A percentile compares a stretch with the other conserved stretches of the same genome.
Evolutionary conservation across 1,140 invertebrate genomes (phyloP).

Genomic region (Luehdorfia chinensis): DNA sequence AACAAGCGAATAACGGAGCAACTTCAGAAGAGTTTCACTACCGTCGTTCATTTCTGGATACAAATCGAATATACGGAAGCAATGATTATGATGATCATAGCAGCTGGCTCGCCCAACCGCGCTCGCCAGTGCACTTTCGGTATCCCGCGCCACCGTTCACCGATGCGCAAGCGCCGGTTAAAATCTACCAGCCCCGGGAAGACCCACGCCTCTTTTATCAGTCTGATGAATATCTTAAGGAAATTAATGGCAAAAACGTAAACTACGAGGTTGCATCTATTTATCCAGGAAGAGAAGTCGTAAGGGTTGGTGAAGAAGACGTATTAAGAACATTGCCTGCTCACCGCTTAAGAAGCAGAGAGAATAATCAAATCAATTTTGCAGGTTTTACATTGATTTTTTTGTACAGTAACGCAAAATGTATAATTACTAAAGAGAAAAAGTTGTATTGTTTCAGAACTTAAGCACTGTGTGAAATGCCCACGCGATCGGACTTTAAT

Average conservation of each 20-base stretch:
- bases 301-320: conserved; percentile 32
- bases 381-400: conserved; percentile 7
- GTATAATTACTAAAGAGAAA: no score
- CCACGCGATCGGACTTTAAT: conserved; percentile 58
- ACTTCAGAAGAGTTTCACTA: conserved; percentile 19
- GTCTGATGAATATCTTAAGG: conserved; percentile 59
- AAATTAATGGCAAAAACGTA: conserved; percentile 43
- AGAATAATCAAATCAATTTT: conserved; percentile 21
- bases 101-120: conserved; percentile 36
- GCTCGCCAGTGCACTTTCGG: conserved; percentile 30
- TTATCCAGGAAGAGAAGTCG: conserved; percentile 51
- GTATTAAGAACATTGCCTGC: conserved; percentile 20
- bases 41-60: conserved; percentile 26
- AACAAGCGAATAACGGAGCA: no score
- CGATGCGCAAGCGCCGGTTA: conserved; percentile 28
- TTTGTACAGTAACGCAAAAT: no score
- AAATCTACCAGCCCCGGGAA: conserved; percentile 54
- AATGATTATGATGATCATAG: conserved; percentile 63
- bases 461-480: conserved; percentile 46
- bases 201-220: conserved; percentile 64
- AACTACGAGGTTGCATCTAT: conserved; percentile 44
- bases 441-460: conserved; percentile 14
- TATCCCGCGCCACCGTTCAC: conserved; percentile 24
- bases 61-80: conserved; percentile 21
- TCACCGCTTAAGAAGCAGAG: conserved; percentile 24